phyloP scores from a whole-genome alignment of 2,888 invertebrate genomes.

The Rutpela maculata region DNA sequence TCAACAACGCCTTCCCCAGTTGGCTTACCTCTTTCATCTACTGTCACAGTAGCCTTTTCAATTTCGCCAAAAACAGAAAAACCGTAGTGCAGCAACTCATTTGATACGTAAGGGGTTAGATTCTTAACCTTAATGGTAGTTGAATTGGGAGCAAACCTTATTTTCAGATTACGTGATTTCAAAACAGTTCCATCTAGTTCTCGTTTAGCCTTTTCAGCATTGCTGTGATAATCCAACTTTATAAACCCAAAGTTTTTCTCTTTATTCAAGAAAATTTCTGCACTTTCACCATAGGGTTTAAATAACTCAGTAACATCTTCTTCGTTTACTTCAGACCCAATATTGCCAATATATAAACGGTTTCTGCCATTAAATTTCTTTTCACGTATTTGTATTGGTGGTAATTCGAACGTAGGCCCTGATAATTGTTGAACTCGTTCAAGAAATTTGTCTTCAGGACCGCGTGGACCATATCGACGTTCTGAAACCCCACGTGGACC shows the following conservation, averaged over 20 bases:
- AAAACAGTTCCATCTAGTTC: constrained; percentile 92
- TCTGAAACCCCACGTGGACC: constrained; percentile 58
- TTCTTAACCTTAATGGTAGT: constrained; percentile 95
- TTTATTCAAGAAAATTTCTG: constrained; percentile 94
- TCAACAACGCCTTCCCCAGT: constrained; percentile 98
- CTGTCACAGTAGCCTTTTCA: constrained; percentile 94
- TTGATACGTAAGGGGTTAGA: constrained; percentile 93
- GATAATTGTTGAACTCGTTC: constrained; percentile 66
- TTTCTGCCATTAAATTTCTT: constrained; percentile 94
- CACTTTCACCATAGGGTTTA: constrained; percentile 90
- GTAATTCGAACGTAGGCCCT: constrained; percentile 88
- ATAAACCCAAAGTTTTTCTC: constrained; percentile 98
- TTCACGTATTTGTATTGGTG: constrained; percentile 83
- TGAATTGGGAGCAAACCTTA: constrained; percentile 96
- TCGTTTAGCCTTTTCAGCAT: constrained; percentile 95
- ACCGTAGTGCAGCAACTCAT: constrained; percentile 92
- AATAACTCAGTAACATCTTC: constrained; percentile 92
- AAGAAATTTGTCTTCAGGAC: constrained; percentile 58
- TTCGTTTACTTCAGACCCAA: constrained; percentile 91
- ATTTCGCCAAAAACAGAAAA: constrained; percentile 91
- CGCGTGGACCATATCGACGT: constrained; percentile 51
- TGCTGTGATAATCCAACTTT: constrained; percentile 92
- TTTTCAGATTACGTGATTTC: constrained; percentile 90
- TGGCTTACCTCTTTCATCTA: constrained; percentile 97
- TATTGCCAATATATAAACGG: constrained; percentile 92